phyloP scores from a whole-genome alignment of 2,113 vertebrate species.

The Aspidoscelis tigris region DNA sequence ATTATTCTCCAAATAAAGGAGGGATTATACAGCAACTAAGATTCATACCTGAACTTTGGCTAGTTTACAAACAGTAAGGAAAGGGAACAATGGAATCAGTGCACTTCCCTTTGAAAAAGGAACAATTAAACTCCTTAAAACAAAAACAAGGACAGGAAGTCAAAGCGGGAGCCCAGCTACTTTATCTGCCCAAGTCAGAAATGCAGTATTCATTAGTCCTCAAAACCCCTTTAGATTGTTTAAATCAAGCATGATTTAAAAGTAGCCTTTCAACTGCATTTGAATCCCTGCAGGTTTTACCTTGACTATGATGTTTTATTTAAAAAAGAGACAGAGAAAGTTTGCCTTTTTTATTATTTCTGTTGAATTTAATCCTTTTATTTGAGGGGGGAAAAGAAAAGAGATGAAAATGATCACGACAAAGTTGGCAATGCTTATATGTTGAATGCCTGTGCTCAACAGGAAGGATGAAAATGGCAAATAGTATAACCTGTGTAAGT shows the following conservation, averaged over 20 bases:
- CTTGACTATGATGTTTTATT: slow-evolving; percentile 62
- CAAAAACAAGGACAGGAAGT: neutral
- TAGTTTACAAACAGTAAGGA: neutral
- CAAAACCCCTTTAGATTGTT: slow-evolving; percentile 52
- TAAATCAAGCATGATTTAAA: slow-evolving; percentile 67
- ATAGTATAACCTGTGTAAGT: slow-evolving; percentile 25
- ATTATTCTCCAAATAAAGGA: neutral
- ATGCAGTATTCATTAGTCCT: slow-evolving; percentile 64
- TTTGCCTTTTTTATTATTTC: slow-evolving; percentile 55
- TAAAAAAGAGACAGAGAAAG: slow-evolving; percentile 38
- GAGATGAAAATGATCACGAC: neutral
- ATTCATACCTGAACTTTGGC: neutral
- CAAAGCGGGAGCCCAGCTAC: slow-evolving; percentile 28
- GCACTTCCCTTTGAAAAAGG: neutral
- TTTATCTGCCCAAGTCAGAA: slow-evolving; percentile 48
- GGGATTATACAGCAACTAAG: neutral
- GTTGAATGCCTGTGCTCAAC: slow-evolving; percentile 33
- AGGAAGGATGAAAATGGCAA: slow-evolving; percentile 46
- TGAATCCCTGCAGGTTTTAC: slow-evolving; percentile 62
- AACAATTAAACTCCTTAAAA: slow-evolving; percentile 26
- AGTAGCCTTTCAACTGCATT: slow-evolving; percentile 61
- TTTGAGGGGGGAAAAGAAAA: slow-evolving; percentile 39
- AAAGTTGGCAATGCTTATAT: slow-evolving; percentile 43
- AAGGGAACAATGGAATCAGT: neutral
- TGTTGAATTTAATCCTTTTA: slow-evolving; percentile 63